Conservation (phyloP, 1,140 invertebrate genomes). For the Drosophila rufa region DNA sequence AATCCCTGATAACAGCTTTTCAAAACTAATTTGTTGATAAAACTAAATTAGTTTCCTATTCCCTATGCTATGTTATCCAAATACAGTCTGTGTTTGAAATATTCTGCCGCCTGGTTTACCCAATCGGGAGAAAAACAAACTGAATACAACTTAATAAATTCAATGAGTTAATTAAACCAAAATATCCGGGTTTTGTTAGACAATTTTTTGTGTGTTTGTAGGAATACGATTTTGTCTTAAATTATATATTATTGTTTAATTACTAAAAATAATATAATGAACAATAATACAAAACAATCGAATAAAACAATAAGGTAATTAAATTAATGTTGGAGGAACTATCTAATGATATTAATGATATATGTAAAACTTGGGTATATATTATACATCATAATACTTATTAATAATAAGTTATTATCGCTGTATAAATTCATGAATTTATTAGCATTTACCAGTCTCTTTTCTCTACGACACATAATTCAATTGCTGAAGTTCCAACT, state of each 20-base stretch:
- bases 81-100: not conserved
- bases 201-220: not conserved
- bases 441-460: not conserved
- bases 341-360: not conserved
- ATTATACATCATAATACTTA: no score
- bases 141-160: not conserved
- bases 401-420: no score
- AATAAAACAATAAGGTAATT: not conserved
- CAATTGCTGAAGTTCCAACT: not conserved
- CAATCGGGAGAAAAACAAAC: not conserved
- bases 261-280: not conserved
- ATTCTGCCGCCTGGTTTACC: not conserved
- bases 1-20: slow-evolving; percentile 4
- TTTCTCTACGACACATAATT: not conserved
- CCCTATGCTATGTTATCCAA: not conserved
- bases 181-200: not conserved
- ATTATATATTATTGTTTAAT: not conserved
- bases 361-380: no score
- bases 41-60: not conserved
- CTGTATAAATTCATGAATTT: not conserved
- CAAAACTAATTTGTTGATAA: slow-evolving; percentile 17
- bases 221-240: not conserved
- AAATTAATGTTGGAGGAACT: no score
- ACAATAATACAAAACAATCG: not conserved
- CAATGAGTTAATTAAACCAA: not conserved